A percentile compares a stretch with the other conserved stretches of the same genome.
Conservation (phyloP, 2,797 vertebrate genomes). For the Cryptoprocta ferox region DNA sequence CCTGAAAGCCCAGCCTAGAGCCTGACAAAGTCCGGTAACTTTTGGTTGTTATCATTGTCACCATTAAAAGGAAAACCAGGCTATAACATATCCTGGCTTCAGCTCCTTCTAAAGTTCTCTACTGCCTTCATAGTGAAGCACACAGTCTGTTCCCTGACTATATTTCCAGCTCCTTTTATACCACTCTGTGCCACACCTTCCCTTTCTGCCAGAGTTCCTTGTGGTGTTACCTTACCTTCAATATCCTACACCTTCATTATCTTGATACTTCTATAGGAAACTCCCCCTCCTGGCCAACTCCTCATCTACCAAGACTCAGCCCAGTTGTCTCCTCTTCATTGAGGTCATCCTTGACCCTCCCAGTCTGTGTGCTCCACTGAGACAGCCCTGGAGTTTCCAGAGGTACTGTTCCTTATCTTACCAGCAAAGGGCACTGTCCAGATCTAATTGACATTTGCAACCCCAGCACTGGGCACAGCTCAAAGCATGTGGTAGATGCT, state of each 20-base stretch:
- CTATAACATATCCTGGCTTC: accelerated
- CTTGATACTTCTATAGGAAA: not conserved
- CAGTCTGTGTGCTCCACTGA: not conserved
- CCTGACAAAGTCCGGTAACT: accelerated
- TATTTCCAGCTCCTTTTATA: not conserved
- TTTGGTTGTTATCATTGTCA: accelerated
- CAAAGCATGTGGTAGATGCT: not conserved
- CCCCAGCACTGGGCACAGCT: not conserved
- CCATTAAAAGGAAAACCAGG: not conserved
- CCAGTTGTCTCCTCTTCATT: not conserved
- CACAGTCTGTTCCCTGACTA: not conserved
- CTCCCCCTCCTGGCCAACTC: not conserved
- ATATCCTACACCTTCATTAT: no score
- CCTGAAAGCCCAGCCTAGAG: not conserved
- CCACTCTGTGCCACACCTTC: not conserved
- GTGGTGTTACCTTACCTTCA: not conserved
- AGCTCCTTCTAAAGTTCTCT: not conserved
- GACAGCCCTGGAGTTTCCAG: not conserved
- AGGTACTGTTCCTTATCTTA: not conserved
- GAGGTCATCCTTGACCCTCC: not conserved
- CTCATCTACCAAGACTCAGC: not conserved
- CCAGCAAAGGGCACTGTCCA: not conserved
- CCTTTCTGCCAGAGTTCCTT: not conserved
- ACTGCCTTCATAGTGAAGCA: not conserved
- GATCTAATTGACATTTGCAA: not conserved